Conservation (phyloP, 1,140 invertebrate species). For the Limonius californicus region DNA sequence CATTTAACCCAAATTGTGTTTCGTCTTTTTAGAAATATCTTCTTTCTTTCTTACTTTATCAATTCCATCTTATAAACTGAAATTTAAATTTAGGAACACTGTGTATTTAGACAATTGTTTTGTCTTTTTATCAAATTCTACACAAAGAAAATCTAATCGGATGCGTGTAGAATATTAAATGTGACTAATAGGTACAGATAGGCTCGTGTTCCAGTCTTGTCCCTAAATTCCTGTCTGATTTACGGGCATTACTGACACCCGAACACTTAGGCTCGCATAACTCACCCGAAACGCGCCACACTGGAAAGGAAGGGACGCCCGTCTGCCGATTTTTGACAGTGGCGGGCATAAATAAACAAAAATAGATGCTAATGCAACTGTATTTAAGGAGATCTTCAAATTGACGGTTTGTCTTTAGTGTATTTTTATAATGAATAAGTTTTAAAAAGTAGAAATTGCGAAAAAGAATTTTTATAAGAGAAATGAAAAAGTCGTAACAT, state of each 20-base stretch:
- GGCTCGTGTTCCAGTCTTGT: not conserved
- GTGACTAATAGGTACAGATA: conserved; percentile 9
- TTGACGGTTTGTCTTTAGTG: too few relatives aligned
- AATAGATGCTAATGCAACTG: not conserved
- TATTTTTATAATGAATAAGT: too few relatives aligned
- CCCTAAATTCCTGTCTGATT: not conserved
- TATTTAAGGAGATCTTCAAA: not conserved
- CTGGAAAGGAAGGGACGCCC: not conserved
- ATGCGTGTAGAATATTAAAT: not conserved
- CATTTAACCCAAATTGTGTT: too few relatives aligned
- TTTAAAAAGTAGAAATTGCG: not conserved
- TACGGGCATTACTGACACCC: conserved; percentile 6
- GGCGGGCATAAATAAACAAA: not conserved
- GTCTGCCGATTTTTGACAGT: not conserved
- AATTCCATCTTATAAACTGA: too few relatives aligned
- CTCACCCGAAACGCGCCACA: not conserved
- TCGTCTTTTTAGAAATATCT: too few relatives aligned
- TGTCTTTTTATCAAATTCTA: too few relatives aligned
- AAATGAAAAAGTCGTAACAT: too few relatives aligned
- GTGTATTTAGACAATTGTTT: too few relatives aligned
- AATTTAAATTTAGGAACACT: too few relatives aligned
- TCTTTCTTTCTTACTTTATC: too few relatives aligned
- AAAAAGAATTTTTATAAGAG: too few relatives aligned
- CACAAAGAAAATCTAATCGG: too few relatives aligned
- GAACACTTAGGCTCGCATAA: conserved; percentile 1